Base-by-base conservation (phyloP, 2,797 vertebrate species). In the Phoeniculus purpureus region DNA sequence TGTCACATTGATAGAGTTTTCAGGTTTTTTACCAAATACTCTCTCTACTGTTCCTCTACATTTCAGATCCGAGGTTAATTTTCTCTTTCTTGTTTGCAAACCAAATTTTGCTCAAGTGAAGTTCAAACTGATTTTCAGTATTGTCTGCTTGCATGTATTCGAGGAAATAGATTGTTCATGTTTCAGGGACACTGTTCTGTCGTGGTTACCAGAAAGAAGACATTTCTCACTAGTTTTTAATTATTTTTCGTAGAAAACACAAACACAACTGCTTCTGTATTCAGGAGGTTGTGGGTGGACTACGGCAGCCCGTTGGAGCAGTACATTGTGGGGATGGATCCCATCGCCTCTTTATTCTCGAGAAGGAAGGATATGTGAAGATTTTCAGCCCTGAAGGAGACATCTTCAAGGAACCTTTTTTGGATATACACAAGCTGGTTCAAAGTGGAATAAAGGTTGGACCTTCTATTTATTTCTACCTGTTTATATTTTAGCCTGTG, bases 231-330 rank as follows among this genome's bases (percentile, higher is more conserved):
- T 64, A 1, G 45, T 90, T 89, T 89, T 81, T 75, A 12, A 77
- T 21, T 88, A 90, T 76, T 81, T 12, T 4, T 71, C 97, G 95
- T 98, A 99, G 99, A 98, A 99, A 99, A 97, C 99, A 99, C 98
- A 99, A 99, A 97, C 99, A 99, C 98, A 99, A 98, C 97, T 99
- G 99, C 98, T 99, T 99, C 98, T 99, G 99, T 93, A 97, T 98
- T 92, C 98, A 99, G 96, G 99, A 99, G 97, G 97, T 99, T 95
- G 97, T 99, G 95, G 98, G 98, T 87, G 99, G 99, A 90, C 97
- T 99, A 59, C 98, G 98, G 87, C 99, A 99, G 97, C 99, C 99
- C 18, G 97, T 99, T 68, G 98, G 98, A n/a, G 98, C 98, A 81
- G 97, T 99, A 64, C 98, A 99, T 64, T 98, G 98, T 79, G 99